phyloP scores from a whole-genome alignment of 2,113 vertebrate genomes.

The Megaceryle maxima region DNA sequence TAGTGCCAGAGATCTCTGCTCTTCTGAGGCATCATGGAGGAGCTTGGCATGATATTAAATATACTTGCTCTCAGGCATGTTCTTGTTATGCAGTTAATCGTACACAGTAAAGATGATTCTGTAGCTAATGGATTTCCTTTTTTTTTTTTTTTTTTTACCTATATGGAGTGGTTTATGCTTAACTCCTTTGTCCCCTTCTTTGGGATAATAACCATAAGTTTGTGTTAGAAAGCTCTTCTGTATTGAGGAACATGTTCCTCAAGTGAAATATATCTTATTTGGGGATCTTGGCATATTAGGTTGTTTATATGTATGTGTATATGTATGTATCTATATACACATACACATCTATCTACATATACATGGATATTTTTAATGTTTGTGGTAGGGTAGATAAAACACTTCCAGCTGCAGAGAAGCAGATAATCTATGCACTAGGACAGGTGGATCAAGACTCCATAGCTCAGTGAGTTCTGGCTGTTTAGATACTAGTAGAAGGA shows the following conservation, averaged over 20 bases:
- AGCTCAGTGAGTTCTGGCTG: neutral
- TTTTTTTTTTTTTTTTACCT: neutral
- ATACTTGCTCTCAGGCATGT: neutral
- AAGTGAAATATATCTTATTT: neutral
- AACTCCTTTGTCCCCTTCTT: neutral
- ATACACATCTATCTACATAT: too few relatives aligned
- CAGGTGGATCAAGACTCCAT: neutral
- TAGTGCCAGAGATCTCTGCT: neutral
- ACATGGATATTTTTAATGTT: neutral
- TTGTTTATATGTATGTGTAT: neutral
- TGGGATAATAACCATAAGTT: neutral
- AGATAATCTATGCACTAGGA: neutral
- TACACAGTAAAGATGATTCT: neutral
- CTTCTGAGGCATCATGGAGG: neutral
- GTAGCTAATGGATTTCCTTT: neutral
- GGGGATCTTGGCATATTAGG: neutral
- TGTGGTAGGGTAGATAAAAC: neutral
- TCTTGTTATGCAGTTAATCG: neutral
- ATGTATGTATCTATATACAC: neutral
- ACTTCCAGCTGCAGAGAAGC: neutral
- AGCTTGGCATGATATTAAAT: neutral
- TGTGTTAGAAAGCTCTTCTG: neutral
- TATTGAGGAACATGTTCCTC: neutral
- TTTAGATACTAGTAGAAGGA: neutral
- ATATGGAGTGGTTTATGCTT: neutral